phyloP scores from a whole-genome alignment of 2,113 vertebrate genomes.

The Percopsis transmontana region DNA sequence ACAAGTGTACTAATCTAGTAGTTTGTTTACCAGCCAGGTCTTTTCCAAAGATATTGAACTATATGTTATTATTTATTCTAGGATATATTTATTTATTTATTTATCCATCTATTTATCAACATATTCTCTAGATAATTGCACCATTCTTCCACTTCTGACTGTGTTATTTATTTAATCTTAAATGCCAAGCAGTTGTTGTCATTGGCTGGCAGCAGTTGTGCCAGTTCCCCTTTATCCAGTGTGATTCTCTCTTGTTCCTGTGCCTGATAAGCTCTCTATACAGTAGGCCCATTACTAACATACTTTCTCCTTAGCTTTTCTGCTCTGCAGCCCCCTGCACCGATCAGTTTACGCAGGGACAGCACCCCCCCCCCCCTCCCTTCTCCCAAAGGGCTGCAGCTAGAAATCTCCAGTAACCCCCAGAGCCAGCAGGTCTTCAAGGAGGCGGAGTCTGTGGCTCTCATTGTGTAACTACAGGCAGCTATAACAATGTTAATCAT shows the following conservation, averaged over 20 bases:
- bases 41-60: background rate
- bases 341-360: constrained; percentile 51
- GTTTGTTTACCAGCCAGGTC: background rate
- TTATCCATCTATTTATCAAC: constrained; percentile 3
- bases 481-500: constrained; percentile 52
- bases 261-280: constrained; percentile 22
- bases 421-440: constrained; percentile 33
- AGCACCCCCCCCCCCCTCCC: constrained; percentile 4
- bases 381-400: constrained; percentile 39
- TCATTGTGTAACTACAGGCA: constrained; percentile 47
- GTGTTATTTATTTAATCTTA: constrained; percentile 26
- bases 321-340: constrained; percentile 46
- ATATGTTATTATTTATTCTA: constrained; percentile 30
- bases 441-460: constrained; percentile 1
- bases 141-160: background rate
- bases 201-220: constrained; percentile 3
- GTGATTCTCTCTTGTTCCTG: background rate
- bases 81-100: constrained; percentile 26
- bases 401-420: constrained; percentile 37
- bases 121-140: no score
- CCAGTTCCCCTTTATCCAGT: background rate
- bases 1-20: background rate
- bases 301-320: constrained; percentile 37
- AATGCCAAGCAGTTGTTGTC: background rate
- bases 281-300: constrained; percentile 49